Evolutionary conservation across 2,113 vertebrate species (phyloP).

Genomic region (Pelusios castaneus): DNA sequence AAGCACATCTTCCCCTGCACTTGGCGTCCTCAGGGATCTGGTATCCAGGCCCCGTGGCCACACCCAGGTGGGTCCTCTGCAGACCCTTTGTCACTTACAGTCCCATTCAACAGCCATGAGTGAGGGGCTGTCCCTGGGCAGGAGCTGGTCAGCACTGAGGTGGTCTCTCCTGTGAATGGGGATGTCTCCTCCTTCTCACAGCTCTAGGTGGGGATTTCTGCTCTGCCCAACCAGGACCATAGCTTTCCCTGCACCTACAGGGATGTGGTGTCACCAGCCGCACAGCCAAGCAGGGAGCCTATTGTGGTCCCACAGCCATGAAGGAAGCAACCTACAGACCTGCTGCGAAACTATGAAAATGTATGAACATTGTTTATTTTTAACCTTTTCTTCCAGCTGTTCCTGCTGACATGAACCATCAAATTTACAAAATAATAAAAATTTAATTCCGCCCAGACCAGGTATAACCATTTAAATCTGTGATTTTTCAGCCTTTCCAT

Average conservation of each 20-base stretch:
- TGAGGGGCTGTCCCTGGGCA: background rate
- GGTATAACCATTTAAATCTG: background rate
- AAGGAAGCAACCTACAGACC: background rate
- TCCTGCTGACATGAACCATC: background rate
- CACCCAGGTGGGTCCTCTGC: background rate
- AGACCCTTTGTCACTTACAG: background rate
- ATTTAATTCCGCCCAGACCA: background rate
- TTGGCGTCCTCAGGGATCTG: background rate
- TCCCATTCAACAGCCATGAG: background rate
- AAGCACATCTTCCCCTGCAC: background rate
- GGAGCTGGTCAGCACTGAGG: too few relatives aligned
- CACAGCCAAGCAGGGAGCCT: background rate
- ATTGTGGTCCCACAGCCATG: background rate
- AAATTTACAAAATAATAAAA: background rate
- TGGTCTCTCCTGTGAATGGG: background rate
- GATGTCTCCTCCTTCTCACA: background rate
- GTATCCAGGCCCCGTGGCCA: background rate
- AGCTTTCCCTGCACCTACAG: background rate
- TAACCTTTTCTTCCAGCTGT: background rate
- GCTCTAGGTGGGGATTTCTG: background rate
- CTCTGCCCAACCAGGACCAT: background rate
- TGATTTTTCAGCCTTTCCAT: too few relatives aligned
- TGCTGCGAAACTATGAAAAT: background rate
- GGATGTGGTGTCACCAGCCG: background rate
- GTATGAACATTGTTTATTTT: background rate